Evolutionary conservation across 2,113 vertebrate genomes (phyloP).

Genomic region (Oryctolagus cuniculus): DNA sequence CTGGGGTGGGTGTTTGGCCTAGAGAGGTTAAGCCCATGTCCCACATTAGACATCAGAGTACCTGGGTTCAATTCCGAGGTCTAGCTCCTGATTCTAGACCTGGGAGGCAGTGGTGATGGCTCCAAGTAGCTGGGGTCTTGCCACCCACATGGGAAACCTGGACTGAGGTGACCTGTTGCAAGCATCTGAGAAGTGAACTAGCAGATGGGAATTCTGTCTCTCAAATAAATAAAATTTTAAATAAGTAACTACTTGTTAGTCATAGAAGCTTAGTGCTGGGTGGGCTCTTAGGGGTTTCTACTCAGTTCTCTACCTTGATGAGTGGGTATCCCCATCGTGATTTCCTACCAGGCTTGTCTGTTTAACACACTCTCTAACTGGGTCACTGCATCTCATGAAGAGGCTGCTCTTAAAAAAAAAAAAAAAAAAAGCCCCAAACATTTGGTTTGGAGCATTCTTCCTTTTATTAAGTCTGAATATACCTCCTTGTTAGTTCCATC

Average conservation of each 20-base stretch:
- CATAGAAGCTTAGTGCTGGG: neutral
- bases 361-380: neutral
- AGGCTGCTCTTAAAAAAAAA: slow-evolving; percentile 49
- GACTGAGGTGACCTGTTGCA: too few species aligned
- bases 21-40: too few species aligned
- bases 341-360: neutral
- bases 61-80: too few species aligned
- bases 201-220: too few species aligned
- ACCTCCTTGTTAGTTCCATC: slow-evolving; percentile 11
- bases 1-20: too few species aligned
- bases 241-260: neutral
- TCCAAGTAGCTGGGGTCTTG: too few species aligned
- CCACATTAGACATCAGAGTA: too few species aligned
- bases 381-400: neutral
- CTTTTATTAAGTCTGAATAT: slow-evolving; percentile 34
- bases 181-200: too few species aligned
- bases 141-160: too few species aligned
- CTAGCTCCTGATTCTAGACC: too few species aligned
- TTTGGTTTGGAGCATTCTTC: neutral
- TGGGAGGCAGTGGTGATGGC: too few species aligned
- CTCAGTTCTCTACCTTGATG: slow-evolving; percentile 14
- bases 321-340: neutral
- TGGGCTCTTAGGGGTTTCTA: neutral
- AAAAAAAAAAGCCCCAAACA: neutral
- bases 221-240: too few species aligned